Conservation (phyloP, 2,888 invertebrate genomes). For the Diarsia dahlii region DNA sequence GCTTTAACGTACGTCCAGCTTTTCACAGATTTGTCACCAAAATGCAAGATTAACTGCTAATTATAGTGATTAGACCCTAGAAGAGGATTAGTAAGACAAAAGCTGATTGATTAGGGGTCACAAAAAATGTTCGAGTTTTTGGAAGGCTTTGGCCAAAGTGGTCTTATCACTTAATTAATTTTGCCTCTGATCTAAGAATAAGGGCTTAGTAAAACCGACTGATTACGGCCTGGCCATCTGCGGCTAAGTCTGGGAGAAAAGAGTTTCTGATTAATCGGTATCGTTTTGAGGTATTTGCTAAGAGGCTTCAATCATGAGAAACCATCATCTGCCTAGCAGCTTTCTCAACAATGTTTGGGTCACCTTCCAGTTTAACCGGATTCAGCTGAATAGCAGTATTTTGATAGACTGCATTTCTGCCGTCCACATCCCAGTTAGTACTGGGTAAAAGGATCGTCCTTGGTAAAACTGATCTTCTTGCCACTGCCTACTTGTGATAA, state of each 20-base stretch:
- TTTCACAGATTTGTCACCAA: constrained; percentile 34
- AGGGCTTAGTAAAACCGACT: constrained; percentile 9
- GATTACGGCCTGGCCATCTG: constrained; percentile 40
- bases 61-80: constrained; percentile 45
- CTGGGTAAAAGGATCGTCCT: too few relatives aligned
- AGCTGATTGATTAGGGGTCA: constrained; percentile 55
- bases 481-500: too few relatives aligned
- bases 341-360: too few relatives aligned
- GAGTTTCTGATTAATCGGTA: not conserved
- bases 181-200: constrained; percentile 38
- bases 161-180: constrained; percentile 58
- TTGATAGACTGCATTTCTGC: too few relatives aligned
- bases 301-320: not conserved
- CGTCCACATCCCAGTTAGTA: too few relatives aligned
- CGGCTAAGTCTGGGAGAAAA: constrained; percentile 10
- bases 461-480: too few relatives aligned
- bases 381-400: too few relatives aligned
- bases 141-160: constrained; percentile 2
- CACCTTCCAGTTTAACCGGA: too few relatives aligned
- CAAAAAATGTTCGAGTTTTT: constrained; percentile 43
- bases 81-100: constrained; percentile 51
- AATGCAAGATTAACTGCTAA: constrained; percentile 50
- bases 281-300: constrained; percentile 1
- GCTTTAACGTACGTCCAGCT: not conserved
- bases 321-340: too few relatives aligned